Conservation (phyloP, 2,113 vertebrate species). For the Anthoscopus minutus region DNA sequence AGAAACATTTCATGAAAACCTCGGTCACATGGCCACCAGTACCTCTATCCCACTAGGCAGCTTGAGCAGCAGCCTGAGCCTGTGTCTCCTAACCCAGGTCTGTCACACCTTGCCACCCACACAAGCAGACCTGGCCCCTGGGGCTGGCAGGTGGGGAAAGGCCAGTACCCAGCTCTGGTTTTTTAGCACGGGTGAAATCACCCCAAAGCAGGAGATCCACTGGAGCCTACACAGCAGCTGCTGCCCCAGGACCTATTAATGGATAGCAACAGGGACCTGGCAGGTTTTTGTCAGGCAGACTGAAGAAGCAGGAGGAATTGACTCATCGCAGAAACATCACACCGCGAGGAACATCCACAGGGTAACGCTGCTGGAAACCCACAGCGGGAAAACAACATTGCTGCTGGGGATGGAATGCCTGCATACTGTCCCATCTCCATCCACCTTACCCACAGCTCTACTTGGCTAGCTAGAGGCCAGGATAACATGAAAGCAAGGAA, state of each 20-base stretch:
- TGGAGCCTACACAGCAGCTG: accelerated
- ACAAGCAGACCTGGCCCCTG: background rate
- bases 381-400: background rate
- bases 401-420: background rate
- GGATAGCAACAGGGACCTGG: background rate
- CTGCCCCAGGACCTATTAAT: accelerated
- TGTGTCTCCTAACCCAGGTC: background rate
- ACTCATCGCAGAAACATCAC: background rate
- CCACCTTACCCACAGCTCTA: background rate
- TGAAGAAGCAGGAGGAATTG: background rate
- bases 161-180: background rate
- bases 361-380: background rate
- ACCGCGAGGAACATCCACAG: background rate
- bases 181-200: background rate
- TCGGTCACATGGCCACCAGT: background rate
- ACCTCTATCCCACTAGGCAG: background rate
- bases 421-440: background rate
- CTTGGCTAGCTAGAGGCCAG: background rate
- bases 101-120: background rate
- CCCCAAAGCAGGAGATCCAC: background rate
- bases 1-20: background rate
- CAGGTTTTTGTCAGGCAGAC: background rate
- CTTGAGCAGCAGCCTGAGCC: background rate
- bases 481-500: background rate
- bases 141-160: background rate